These are phyloP conservation scores for Lucilia sericata DNA, from an alignment of 1,140 invertebrate species.

Conservation along the genomic window DNA sequence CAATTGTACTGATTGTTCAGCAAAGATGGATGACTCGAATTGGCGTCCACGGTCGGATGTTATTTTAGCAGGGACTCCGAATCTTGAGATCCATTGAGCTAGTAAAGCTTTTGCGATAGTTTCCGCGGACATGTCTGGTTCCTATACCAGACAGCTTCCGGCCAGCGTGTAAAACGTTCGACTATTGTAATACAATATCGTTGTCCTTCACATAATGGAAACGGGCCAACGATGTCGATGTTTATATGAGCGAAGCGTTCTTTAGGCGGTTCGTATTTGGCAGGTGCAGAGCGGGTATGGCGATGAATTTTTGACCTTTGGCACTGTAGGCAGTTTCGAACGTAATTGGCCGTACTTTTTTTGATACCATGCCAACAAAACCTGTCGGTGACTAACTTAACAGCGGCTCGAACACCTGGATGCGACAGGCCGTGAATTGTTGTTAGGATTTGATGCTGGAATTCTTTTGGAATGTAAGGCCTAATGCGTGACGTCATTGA, in stretches of 20 bases:
- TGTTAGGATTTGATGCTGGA: conserved; percentile 14
- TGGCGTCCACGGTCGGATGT: too few species aligned
- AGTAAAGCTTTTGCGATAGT: conserved; percentile 53
- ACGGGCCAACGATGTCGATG: conserved; percentile 36
- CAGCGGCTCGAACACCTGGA: conserved; percentile 3
- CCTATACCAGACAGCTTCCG: conserved; percentile 52
- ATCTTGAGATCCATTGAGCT: conserved; percentile 60
- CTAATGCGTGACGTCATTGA: neutral
- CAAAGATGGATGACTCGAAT: conserved; percentile 57
- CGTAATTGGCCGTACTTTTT: neutral
- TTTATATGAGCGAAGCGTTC: too few species aligned
- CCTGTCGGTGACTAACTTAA: neutral
- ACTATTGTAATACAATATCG: conserved; percentile 23
- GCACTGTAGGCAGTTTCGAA: neutral
- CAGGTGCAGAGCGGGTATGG: neutral
- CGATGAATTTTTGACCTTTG: neutral
- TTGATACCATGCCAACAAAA: neutral
- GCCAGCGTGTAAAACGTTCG: conserved; percentile 27
- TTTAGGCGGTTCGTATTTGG: too few species aligned
- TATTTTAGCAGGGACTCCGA: conserved; percentile 55
- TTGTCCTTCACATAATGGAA: conserved; percentile 21
- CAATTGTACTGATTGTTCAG: conserved; percentile 44
- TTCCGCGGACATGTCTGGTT: conserved; percentile 52
- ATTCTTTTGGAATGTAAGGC: neutral
- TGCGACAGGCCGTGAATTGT: conserved; percentile 21